Evolutionary conservation across 2,113 vertebrate genomes (phyloP).

Genomic region (Pholis gunnellus): DNA sequence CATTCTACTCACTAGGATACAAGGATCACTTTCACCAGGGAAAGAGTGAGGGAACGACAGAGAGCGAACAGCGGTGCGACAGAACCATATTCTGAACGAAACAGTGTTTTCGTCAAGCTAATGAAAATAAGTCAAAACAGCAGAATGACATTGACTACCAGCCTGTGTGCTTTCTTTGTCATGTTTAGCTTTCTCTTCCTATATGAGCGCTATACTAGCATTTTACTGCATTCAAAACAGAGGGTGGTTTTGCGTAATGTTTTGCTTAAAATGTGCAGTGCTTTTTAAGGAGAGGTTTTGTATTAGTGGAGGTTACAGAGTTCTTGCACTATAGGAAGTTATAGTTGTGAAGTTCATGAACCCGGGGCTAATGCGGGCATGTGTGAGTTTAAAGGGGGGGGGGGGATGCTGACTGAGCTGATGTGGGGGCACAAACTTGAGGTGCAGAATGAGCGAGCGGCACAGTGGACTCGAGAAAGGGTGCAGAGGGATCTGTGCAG

Average conservation of each 20-base stretch:
- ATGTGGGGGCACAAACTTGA: slow-evolving; percentile 37
- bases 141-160: background rate
- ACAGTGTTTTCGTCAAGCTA: background rate
- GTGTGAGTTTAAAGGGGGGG: background rate
- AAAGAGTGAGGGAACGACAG: background rate
- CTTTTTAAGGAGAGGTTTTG: background rate
- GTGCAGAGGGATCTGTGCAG: slow-evolving; percentile 61
- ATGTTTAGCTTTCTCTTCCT: background rate
- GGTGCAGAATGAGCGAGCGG: slow-evolving; percentile 37
- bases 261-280: background rate
- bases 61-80: background rate
- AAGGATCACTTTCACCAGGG: slow-evolving; percentile 50
- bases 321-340: background rate
- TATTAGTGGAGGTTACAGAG: background rate
- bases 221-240: background rate
- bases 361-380: background rate
- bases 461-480: slow-evolving; percentile 45
- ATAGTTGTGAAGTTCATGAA: slow-evolving; percentile 1
- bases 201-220: background rate
- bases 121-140: background rate
- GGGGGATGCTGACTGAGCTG: slow-evolving; percentile 29
- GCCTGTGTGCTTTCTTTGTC: background rate
- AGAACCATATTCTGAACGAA: slow-evolving; percentile 3
- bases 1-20: slow-evolving; percentile 28
- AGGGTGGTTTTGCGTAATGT: background rate